These are phyloP conservation scores for Napeogenes inachia DNA, from an alignment of 2,888 invertebrate species.

Conservation along the genomic window DNA sequence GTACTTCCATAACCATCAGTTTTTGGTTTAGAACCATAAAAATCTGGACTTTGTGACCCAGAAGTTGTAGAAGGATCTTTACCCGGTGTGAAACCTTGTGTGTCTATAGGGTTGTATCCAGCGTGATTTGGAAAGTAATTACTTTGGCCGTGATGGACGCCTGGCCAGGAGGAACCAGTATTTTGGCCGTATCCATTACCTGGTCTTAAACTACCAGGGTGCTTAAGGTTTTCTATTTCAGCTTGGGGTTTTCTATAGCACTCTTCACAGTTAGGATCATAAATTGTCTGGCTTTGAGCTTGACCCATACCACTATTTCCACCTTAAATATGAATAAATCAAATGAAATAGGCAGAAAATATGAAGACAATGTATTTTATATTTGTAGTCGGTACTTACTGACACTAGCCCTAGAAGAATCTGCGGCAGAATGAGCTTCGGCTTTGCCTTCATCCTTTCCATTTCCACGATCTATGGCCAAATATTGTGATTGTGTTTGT, in stretches of 20 bases:
- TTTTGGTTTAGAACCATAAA: slow-evolving; percentile 5
- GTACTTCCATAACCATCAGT: slow-evolving; percentile 8
- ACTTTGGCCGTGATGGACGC: slow-evolving; percentile 19
- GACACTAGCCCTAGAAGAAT: slow-evolving; percentile 83
- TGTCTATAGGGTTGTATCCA: not conserved
- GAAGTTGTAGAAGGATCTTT: slow-evolving; percentile 6
- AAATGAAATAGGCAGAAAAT: not conserved
- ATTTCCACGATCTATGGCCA: slow-evolving; percentile 73
- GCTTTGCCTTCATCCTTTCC: slow-evolving; percentile 85
- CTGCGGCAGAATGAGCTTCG: slow-evolving; percentile 86
- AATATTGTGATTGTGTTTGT: slow-evolving; percentile 90
- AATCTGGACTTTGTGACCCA: slow-evolving; percentile 6
- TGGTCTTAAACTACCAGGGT: slow-evolving; percentile 19
- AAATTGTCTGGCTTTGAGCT: slow-evolving; percentile 90
- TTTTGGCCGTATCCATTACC: slow-evolving; percentile 19
- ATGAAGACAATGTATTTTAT: too few species aligned
- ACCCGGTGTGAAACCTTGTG: slow-evolving; percentile 7
- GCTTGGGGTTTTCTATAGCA: slow-evolving; percentile 65
- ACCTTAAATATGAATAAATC: slow-evolving; percentile 67
- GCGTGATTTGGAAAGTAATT: slow-evolving; percentile 3
- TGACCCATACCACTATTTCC: slow-evolving; percentile 91
- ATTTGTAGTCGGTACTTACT: slow-evolving; percentile 73
- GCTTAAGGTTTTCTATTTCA: slow-evolving; percentile 48
- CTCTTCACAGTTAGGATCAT: slow-evolving; percentile 82
- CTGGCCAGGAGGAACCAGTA: slow-evolving; percentile 16